Evolutionary conservation across 2,113 vertebrate genomes (phyloP), one percentile per base, ranked within the genome.

Genomic region (Oncorhynchus masou): DNA sequence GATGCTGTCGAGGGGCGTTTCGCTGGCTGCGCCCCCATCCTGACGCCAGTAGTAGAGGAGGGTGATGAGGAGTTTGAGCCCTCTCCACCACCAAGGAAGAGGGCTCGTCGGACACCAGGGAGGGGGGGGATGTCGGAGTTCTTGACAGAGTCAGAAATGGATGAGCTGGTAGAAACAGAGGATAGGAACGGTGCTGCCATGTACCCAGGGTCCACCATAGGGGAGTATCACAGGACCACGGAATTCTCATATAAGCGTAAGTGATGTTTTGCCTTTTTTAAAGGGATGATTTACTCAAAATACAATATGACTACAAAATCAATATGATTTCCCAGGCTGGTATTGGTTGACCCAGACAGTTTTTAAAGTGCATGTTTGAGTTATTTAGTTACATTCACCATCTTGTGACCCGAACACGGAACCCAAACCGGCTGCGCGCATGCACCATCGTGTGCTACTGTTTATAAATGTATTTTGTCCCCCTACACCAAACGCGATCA

Each of bases 1-100:
- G 92, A 94, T 45, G 91, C 93, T 71, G 88, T 93, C 85, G 91
- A 92, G 74, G 91, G 91, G 3, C 88, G 92, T 0, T 85, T 93
- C 1, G 64, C 88, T 0, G 86, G 84, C 0, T 81, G 83, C 0
- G 91, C 90, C 0, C 87, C 90, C 24, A 70, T 88, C 74, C 88
- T 93, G 69, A 81, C 84, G 9, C 86, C 92, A 34, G 82, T 91
- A 6, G 80, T 86, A 16, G 88, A 90, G 74, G 87, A 88, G 5
- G 90, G 88, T 20, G 91, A 92, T 3, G 91, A 92, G 2, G 87
- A 90, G 69, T 87, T 83, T 0, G 90, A 91, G 72, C 65, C 84
- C 3, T 73, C 88, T 31, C 87, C 88, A 0, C 84, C 89, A 0
- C 75, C 90, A 1, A 90, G 70, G 79, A 89, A 88, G 66, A 84